Evolutionary conservation across 92 coral and sea anemone genomes (phyloP).

Genomic region (Zoanthus sansibaricus): DNA sequence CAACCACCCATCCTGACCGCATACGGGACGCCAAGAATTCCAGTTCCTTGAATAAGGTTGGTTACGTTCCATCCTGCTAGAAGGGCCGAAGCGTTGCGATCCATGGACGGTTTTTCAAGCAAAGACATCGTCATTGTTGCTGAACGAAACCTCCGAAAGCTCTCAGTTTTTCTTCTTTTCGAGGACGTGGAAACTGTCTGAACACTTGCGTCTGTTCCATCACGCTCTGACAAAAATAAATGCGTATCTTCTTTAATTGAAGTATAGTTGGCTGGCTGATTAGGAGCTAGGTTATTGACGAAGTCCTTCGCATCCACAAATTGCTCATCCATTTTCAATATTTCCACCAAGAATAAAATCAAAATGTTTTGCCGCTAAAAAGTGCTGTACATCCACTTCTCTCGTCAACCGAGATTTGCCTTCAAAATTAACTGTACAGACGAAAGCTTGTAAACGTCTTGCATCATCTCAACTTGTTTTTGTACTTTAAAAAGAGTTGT

Average conservation of each 20-base stretch:
- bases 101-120: constrained; percentile 82
- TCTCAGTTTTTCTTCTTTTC: constrained; percentile 53
- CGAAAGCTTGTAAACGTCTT: background rate
- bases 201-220: background rate
- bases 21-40: constrained; percentile 89
- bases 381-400: background rate
- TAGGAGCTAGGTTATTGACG: background rate
- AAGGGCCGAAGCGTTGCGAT: constrained; percentile 88
- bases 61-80: constrained; percentile 95
- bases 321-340: constrained; percentile 14
- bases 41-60: constrained; percentile 90
- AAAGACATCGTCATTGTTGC: constrained; percentile 86
- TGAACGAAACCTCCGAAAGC: constrained; percentile 70
- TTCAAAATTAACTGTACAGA: background rate
- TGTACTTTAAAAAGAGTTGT: background rate
- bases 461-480: constrained; percentile 8
- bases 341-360: background rate
- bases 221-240: background rate
- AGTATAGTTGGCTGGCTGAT: background rate
- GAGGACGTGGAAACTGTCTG: constrained; percentile 18
- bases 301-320: background rate
- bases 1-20: constrained; percentile 93
- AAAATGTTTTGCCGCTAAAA: background rate
- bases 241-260: constrained; percentile 31
- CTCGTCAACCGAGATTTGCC: background rate